These are phyloP conservation scores for Heterotis niloticus DNA, from an alignment of 2,113 vertebrate species.

Conservation along the genomic window DNA sequence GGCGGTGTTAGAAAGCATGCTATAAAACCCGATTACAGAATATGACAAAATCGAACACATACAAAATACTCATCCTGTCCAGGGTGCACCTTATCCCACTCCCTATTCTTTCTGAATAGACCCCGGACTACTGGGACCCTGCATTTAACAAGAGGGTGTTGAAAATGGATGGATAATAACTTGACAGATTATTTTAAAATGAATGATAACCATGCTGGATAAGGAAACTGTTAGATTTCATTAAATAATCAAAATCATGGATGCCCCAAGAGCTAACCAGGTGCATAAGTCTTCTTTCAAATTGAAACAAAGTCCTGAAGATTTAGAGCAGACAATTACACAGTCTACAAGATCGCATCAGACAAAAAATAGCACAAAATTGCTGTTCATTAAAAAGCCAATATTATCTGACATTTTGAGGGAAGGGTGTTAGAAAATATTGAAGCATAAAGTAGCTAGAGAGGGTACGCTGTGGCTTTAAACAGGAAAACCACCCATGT, in stretches of 20 bases:
- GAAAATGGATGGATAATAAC: no score
- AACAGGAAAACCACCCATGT: slow-evolving; percentile 44
- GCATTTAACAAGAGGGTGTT: no score
- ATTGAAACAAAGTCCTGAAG: not conserved
- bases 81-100: no score
- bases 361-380: slow-evolving; percentile 5
- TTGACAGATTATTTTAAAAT: no score
- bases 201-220: not conserved
- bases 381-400: slow-evolving; percentile 20
- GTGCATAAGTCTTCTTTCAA: not conserved
- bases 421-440: slow-evolving; percentile 3
- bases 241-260: not conserved
- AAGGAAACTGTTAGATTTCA: not conserved
- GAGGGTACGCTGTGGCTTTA: slow-evolving; percentile 31
- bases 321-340: not conserved
- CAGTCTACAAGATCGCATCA: not conserved
- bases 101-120: no score
- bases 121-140: no score
- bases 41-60: no score
- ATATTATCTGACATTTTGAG: slow-evolving; percentile 27
- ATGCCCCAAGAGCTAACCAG: not conserved
- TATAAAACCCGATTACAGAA: no score
- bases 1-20: no score
- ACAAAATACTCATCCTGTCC: no score
- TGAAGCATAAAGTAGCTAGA: slow-evolving; percentile 22